Percentiles rank a stretch among this genome's conserved stretches.
phyloP scores from a whole-genome alignment of 2,113 vertebrate species.

The Australoheros scitulus region DNA sequence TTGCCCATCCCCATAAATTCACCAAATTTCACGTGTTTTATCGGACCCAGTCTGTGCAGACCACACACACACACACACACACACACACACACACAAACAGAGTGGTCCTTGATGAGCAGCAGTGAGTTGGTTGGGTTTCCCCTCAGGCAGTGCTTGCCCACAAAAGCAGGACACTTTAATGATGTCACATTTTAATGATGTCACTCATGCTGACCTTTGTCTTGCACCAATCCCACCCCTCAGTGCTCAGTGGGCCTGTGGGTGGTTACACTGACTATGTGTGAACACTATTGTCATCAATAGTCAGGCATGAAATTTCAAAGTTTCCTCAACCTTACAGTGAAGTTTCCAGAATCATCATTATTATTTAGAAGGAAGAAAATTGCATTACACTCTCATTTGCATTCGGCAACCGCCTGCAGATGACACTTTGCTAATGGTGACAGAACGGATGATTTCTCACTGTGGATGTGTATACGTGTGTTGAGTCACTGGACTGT shows the following conservation, averaged over 20 bases:
- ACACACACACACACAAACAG: background rate
- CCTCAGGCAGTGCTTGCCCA: slow-evolving; percentile 52
- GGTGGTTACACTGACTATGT: slow-evolving; percentile 38
- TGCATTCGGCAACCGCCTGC: slow-evolving; percentile 60
- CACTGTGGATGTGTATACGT: slow-evolving; percentile 13
- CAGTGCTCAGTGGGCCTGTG: slow-evolving; percentile 42
- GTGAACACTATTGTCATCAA: background rate
- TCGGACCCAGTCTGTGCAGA: slow-evolving; percentile 40
- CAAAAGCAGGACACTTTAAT: slow-evolving; percentile 67
- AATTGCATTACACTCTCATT: slow-evolving; percentile 53
- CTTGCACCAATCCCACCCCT: slow-evolving; percentile 69
- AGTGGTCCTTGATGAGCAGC: slow-evolving; percentile 16
- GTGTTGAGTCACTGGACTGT: slow-evolving; percentile 57
- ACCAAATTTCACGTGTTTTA: slow-evolving; percentile 40
- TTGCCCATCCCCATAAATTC: slow-evolving; percentile 55
- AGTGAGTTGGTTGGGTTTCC: slow-evolving; percentile 45
- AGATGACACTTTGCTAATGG: slow-evolving; percentile 66
- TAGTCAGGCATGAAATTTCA: background rate
- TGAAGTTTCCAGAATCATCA: slow-evolving; percentile 15
- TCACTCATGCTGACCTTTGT: slow-evolving; percentile 71
- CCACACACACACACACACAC: slow-evolving; percentile 49
- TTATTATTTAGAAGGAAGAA: slow-evolving; percentile 25
- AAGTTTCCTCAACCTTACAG: background rate
- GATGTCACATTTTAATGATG: slow-evolving; percentile 78
- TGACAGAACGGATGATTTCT: slow-evolving; percentile 58